Base-by-base conservation (phyloP, 1,140 invertebrate species). In the Drosophila mauritiana region DNA sequence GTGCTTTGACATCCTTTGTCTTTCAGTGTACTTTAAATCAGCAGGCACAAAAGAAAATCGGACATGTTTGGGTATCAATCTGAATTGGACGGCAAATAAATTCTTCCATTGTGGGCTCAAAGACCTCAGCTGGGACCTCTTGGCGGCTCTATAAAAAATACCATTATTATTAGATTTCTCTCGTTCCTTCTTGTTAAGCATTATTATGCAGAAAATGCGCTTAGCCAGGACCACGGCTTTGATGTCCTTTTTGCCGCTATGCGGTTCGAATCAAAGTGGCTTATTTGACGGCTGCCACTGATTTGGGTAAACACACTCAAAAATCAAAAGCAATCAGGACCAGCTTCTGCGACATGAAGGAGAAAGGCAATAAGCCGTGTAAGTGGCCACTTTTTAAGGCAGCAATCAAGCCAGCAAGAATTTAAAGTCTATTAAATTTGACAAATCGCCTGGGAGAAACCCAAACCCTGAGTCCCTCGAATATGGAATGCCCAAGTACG, bases 291-390 rank as follows among this genome's bases (percentile, higher is more conserved):
- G 63, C 54, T 61, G 75, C 80, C 68, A 62, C 80, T 80, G 84
- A 80, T 89, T 89, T 83, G 67, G 69, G 79, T 80, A 79, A 89
- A 89, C 59, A 77, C 53, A 73, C 37, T 54, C 15, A 37, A 4
- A 20, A 20, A 36, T 34, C 25, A 17, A 40, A 76, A 49, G 68
- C 68, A 70, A 70, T 70, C 68, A 70, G 36, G 15, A 51, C 17
- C 43, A 74, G 63, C 72, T 67, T 73, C 62, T 57, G 57, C 55
- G 64, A 53, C 48, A 31, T 31, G n/a, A 42, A 48, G 77, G 52
- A 51, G 68, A 72, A 73, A 78, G 84, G 80, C 84, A 88, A 89
- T 88, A 88, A 88, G 84, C 84, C 84, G 73, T 89, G 80, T 88
- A 88, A 88, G 84, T 88, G 84, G 80, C 73, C 80, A 80, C 68